Percentiles rank a stretch among this genome's conserved stretches.
Conservation (phyloP, 2,113 vertebrate genomes). For the Pipa parva region DNA sequence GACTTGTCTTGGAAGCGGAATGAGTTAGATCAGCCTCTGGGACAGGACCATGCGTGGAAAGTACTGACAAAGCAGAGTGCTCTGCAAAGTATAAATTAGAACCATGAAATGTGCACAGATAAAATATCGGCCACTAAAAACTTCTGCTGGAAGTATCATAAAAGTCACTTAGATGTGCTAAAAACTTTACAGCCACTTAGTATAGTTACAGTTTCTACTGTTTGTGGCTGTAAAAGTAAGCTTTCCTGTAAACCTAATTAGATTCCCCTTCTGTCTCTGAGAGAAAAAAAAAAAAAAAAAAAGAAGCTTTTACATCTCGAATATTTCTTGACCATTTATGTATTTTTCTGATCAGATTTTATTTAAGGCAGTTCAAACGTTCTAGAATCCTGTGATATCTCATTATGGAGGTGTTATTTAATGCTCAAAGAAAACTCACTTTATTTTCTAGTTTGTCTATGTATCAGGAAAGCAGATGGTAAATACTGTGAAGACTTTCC, state of each 20-base stretch:
- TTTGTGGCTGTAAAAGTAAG: slow-evolving; percentile 51
- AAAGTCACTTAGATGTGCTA: slow-evolving; percentile 20
- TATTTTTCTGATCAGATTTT: no score
- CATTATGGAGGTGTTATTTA: no score
- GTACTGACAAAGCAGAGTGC: slow-evolving; percentile 5
- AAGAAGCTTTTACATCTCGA: slow-evolving; percentile 50
- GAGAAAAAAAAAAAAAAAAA: no score
- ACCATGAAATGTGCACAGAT: slow-evolving; percentile 28
- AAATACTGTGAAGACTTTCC: no score
- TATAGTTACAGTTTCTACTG: slow-evolving; percentile 51
- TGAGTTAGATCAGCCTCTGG: slow-evolving; percentile 28
- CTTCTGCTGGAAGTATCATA: slow-evolving; percentile 14
- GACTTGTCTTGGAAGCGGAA: slow-evolving; percentile 5
- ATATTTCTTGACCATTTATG: slow-evolving; percentile 34
- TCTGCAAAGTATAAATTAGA: slow-evolving; percentile 14
- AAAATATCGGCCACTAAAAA: slow-evolving; percentile 24
- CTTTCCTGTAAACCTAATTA: slow-evolving; percentile 55
- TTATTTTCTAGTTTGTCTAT: no score
- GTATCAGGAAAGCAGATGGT: no score
- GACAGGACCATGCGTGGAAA: slow-evolving; percentile 29
- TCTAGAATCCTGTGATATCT: no score
- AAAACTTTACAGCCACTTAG: slow-evolving; percentile 45
- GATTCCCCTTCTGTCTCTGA: slow-evolving; percentile 50
- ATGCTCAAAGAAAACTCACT: no score
- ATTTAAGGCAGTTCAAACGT: no score